phyloP scores from a whole-genome alignment of 1,140 invertebrate species.

The Musca vetustissima region DNA sequence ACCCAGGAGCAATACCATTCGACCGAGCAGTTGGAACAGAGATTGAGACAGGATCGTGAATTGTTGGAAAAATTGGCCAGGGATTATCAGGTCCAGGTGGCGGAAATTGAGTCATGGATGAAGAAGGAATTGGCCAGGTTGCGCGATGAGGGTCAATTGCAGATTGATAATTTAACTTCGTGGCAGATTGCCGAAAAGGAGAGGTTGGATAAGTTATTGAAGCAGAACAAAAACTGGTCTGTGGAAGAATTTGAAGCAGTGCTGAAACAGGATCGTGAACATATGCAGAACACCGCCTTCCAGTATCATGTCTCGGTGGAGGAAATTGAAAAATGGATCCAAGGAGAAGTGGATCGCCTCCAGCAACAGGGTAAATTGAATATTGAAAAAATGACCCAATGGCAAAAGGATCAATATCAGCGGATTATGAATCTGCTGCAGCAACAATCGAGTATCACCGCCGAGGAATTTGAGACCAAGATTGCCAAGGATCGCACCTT shows the following conservation, averaged over 20 bases:
- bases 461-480: conserved; percentile 48
- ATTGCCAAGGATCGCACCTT: conserved; percentile 46
- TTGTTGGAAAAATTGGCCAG: conserved; percentile 43
- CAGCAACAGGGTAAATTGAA: conserved; percentile 46
- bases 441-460: conserved; percentile 44
- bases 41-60: conserved; percentile 46
- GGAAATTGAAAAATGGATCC: conserved; percentile 50
- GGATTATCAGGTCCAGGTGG: conserved; percentile 49
- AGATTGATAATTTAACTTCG: conserved; percentile 49
- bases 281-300: conserved; percentile 53
- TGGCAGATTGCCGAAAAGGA: conserved; percentile 51
- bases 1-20: conserved; percentile 49
- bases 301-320: conserved; percentile 51
- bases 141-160: conserved; percentile 50
- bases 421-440: conserved; percentile 41
- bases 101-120: conserved; percentile 52
- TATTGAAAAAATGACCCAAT: conserved; percentile 45
- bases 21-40: conserved; percentile 48
- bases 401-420: conserved; percentile 49
- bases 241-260: conserved; percentile 43
- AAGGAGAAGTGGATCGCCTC: conserved; percentile 42
- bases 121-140: conserved; percentile 49
- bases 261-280: conserved; percentile 48
- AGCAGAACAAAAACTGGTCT: conserved; percentile 48
- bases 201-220: conserved; percentile 43